Base-by-base conservation (phyloP, 2,113 vertebrate species). In the Dendropsophus ebraccatus region DNA sequence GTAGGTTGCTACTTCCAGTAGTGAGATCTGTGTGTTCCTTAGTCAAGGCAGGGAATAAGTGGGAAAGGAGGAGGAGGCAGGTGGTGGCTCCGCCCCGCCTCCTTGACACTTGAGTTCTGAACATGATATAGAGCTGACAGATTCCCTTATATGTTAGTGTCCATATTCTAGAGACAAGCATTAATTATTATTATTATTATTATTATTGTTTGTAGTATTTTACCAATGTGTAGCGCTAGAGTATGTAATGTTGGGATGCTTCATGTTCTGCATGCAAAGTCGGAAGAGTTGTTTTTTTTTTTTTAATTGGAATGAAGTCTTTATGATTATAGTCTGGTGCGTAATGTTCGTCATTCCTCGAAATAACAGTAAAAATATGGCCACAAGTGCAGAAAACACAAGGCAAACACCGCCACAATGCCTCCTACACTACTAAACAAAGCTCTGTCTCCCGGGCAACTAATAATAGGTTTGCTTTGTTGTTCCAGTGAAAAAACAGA, bases 341-440 rank as follows among this genome's bases (percentile, higher is more conserved):
- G 47, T 78, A 47, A 80, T 70, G 65, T 80, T 86, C 76, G 65
- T 86, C 84, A 86, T 86, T 72, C 52, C 54, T 81, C 35, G 11
- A 81, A 81, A 81, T 86, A 86, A 81, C 52, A 60, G 52, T 37
- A 62, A 60, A 81, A 86, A 86, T 74, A 74, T 74, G 60, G 78
- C 85, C 85, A 74, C 78, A 87, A 87, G 25, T 81, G 77, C 78
- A 74, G 78, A 80, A 74, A 81, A 74, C 67, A 81, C 85, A 60
- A 81, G 78, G 78, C 67, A 74, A 87, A 60, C 78, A 73, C 21
- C 60, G 85, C 78, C 78, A 62, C 78, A 50, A 35, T 50, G 85
- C 77, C 67, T 87, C 78, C 85, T 87, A 81, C 78, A 69, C 78
- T 81, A 81, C 78, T 74, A 87, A 87, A 87, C 85, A 87, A 54